Conservation (phyloP, 2,888 invertebrate species). For the Exephanes ischioxanthus region DNA sequence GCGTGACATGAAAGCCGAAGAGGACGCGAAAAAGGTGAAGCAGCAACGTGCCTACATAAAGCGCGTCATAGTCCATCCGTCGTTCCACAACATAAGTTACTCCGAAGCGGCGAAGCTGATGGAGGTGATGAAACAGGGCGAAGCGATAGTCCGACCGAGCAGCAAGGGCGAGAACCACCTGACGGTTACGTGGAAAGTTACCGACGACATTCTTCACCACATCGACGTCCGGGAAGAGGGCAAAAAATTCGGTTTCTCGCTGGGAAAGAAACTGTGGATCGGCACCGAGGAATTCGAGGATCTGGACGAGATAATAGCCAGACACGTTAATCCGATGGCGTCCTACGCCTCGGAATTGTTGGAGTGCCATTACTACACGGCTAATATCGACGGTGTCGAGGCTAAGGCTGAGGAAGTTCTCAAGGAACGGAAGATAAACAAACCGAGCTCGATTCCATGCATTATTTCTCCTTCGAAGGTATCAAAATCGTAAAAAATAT, state of each 20-base stretch:
- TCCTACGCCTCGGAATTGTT: slow-evolving; percentile 95
- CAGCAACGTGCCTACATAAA: slow-evolving; percentile 95
- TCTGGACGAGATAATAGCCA: slow-evolving; percentile 99
- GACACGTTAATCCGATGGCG: slow-evolving; percentile 98
- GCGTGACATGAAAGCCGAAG: slow-evolving; percentile 91
- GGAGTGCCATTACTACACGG: slow-evolving; percentile 95
- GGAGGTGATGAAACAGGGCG: slow-evolving; percentile 97
- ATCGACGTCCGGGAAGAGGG: slow-evolving; percentile 98
- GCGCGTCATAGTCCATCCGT: slow-evolving; percentile 98
- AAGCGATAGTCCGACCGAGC: slow-evolving; percentile 98
- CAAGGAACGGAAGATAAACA: slow-evolving; percentile 95
- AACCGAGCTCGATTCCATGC: slow-evolving; percentile 95
- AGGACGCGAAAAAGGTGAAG: slow-evolving; percentile 93
- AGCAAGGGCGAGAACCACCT: slow-evolving; percentile 98
- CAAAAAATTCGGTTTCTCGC: slow-evolving; percentile 97
- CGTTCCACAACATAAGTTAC: slow-evolving; percentile 98
- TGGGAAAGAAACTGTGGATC: slow-evolving; percentile 95
- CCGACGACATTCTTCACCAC: slow-evolving; percentile 97
- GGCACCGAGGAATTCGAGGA: slow-evolving; percentile 98
- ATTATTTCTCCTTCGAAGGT: slow-evolving; percentile 92
- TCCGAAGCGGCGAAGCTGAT: slow-evolving; percentile 96
- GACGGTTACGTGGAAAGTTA: slow-evolving; percentile 99
- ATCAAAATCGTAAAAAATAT: slow-evolving; percentile 52
- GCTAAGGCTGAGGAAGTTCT: slow-evolving; percentile 95
- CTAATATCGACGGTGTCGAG: slow-evolving; percentile 91